Base-by-base conservation (phyloP, 2,888 invertebrate species). In the Folsomia manolachei region DNA sequence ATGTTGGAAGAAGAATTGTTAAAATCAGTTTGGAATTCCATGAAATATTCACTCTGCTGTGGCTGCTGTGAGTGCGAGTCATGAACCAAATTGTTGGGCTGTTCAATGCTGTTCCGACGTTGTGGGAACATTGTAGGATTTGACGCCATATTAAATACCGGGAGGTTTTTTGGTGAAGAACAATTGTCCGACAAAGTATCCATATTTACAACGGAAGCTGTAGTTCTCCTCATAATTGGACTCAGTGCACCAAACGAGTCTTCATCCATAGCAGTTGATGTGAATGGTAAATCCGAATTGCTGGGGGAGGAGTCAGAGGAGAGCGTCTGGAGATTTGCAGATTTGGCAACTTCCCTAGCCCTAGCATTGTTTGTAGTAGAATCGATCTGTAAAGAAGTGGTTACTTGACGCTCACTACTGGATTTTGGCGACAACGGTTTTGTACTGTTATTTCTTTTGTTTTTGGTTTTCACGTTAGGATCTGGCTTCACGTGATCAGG, bases 401-500 rank as follows among this genome's bases (percentile, higher is more conserved):
- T n/a, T n/a, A n/a, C n/a, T n/a, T n/a, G n/a, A n/a, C n/a, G n/a
- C n/a, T n/a, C n/a, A n/a, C n/a, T n/a, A n/a, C n/a, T n/a, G n/a
- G n/a, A n/a, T n/a, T n/a, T n/a, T n/a, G 21, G 60, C 4, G 7
- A 7, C 60, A 60, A n/a, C 4, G n/a, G 60, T 19, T 21, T 74
- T 52, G 61, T 53, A 26, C n/a, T 62, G 64, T 18, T 52, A n/a
- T n/a, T n/a, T n/a, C n/a, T n/a, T n/a, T n/a, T 24, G 21, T 18
- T 26, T n/a, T 11, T 21, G 21, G 23, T 53, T 19, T n/a, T 60
- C 9, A 56, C 27, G n/a, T 62, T 63, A 7, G 18, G 25, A n/a
- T 26, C 52, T 62, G 61, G 27, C 18, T 65, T 53, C 61, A 25
- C 26, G 24, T 90, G 90, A 72, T 86, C 86, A 1, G 89, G 89